Evolutionary conservation across 2,797 vertebrate species (phyloP).

Genomic region (Sebastiscus albofasciatus): DNA sequence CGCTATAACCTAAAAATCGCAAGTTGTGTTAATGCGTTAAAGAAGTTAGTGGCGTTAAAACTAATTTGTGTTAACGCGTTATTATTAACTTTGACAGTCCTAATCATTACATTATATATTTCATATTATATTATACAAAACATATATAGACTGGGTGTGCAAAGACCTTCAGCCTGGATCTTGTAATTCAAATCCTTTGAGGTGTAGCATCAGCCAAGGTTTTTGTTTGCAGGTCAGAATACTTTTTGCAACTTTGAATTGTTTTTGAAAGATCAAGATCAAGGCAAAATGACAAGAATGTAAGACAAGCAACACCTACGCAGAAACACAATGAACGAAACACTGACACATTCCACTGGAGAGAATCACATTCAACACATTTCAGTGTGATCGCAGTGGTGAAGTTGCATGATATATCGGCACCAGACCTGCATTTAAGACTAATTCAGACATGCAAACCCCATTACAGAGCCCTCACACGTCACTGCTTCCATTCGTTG

Average conservation of each 20-base stretch:
- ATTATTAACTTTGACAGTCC: too few relatives aligned
- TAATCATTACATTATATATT: too few relatives aligned
- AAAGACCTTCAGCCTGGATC: background rate
- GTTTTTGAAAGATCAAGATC: background rate
- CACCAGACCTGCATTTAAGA: background rate
- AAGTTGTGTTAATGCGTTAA: too few relatives aligned
- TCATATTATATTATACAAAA: too few relatives aligned
- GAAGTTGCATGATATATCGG: constrained; percentile 13
- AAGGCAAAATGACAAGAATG: background rate
- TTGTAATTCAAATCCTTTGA: background rate
- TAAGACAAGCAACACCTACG: background rate
- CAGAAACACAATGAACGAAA: background rate
- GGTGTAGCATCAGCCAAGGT: background rate
- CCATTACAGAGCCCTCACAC: constrained; percentile 1
- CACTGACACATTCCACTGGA: background rate
- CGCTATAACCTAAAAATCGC: too few relatives aligned
- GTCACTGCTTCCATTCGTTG: constrained; percentile 15
- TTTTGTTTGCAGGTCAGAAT: background rate
- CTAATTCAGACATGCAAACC: constrained; percentile 16
- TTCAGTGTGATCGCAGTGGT: background rate
- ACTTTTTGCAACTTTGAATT: background rate
- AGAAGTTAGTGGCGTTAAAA: too few relatives aligned
- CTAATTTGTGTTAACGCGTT: too few relatives aligned
- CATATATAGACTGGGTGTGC: too few relatives aligned
- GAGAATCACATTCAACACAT: background rate